Base-by-base conservation (phyloP, 2,797 vertebrate genomes). In the Sus cebifrons region DNA sequence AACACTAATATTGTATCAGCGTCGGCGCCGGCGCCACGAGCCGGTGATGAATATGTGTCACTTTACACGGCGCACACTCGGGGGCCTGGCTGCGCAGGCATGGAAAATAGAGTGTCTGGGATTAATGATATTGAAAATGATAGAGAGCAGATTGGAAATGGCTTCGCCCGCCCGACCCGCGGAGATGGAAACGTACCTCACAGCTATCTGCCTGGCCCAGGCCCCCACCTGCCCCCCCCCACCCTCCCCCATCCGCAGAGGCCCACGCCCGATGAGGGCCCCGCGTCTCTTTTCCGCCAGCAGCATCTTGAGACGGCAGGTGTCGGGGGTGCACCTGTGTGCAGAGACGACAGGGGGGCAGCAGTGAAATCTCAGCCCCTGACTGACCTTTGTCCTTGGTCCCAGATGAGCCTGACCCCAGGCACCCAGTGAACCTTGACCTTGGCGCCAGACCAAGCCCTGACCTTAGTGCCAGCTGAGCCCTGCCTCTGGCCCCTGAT, bases 41-140 rank as follows among this genome's bases (percentile, higher is more conserved):
- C 98, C 99, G 23, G 99, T 99, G 99, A 99, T 99, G 99, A 99
- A 99, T 99, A 98, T 99, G 98, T 99, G 98, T 98, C 99, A 99
- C 99, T 99, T 99, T 99, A 98, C 99, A 98, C 98, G 98, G 98
- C 94, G 98, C 99, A 97, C 99, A 99, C 98, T 98, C 98, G 96
- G 97, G 98, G 99, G 99, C 99, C 99, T 99, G 98, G 99, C 99
- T 99, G 99, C 99, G 99, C 99, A 99, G 99, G 99, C 99, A 99
- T 99, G 99, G 99, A 99, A 99, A 99, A 99, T 99, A 99, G 99
- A 99, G 99, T 99, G 98, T 98, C 99, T 99, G 99, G 99, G 99
- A 99, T 99, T 99, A 99, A 99, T 99, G 99, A 99, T 99, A 99
- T 99, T 98, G 99, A 99, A 99, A 99, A 99, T 99, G 99, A 99